These are phyloP conservation scores for Anticlea derivata DNA, from an alignment of 2,888 invertebrate species.

Conservation along the genomic window DNA sequence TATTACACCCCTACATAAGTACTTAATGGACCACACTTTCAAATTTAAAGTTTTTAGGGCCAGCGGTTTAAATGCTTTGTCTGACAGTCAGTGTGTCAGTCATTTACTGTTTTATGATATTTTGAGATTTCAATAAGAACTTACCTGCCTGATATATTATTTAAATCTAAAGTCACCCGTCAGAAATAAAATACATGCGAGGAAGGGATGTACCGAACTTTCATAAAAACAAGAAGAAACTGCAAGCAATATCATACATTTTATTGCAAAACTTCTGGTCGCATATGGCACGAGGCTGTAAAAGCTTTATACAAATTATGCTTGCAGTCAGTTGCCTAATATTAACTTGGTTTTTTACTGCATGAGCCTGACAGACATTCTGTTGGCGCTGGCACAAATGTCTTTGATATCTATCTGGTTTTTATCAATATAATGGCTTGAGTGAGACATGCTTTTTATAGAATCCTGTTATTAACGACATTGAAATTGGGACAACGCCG, in stretches of 20 bases:
- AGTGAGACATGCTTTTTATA: conserved; percentile 21
- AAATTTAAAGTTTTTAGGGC: too few species aligned
- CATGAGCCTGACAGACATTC: conserved; percentile 29
- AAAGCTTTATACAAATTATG: conserved; percentile 38
- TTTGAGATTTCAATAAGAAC: too few species aligned
- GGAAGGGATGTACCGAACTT: conserved; percentile 13
- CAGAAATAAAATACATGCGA: conserved; percentile 5
- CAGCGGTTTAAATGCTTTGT: too few species aligned
- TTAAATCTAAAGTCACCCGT: conserved; percentile 2
- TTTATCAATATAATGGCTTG: conserved; percentile 31
- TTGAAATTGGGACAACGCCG: conserved; percentile 1
- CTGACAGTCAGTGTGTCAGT: too few species aligned
- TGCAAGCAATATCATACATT: conserved; percentile 35
- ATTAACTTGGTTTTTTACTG: conserved; percentile 35
- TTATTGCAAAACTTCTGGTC: conserved; percentile 39
- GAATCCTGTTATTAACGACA: conserved; percentile 24
- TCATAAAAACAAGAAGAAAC: conserved; percentile 29
- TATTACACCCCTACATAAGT: too few species aligned
- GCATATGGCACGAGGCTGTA: conserved; percentile 34
- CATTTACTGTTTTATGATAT: too few species aligned
- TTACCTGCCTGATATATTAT: too few species aligned
- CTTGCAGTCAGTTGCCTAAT: conserved; percentile 33
- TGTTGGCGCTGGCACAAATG: conserved; percentile 34
- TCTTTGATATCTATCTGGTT: conserved; percentile 32
- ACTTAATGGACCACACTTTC: too few species aligned